Conservation (phyloP, 2,888 invertebrate species). For the Nezara viridula region DNA sequence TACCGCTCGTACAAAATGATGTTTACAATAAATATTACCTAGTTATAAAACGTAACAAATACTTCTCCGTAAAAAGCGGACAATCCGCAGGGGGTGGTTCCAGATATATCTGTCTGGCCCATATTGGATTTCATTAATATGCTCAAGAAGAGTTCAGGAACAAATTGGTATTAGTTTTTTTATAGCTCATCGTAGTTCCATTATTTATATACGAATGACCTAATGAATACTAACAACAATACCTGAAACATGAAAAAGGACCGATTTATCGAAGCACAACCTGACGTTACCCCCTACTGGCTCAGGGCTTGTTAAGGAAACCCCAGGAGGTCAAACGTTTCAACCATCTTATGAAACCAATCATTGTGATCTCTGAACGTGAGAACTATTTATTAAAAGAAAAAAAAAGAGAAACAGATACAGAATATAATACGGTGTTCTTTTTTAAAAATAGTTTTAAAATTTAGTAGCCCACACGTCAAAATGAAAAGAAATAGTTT, state of each 20-base stretch:
- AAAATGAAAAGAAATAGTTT: no score
- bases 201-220: background rate
- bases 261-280: background rate
- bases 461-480: no score
- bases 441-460: background rate
- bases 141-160: background rate
- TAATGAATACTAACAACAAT: background rate
- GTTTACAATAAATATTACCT: background rate
- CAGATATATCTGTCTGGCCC: background rate
- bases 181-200: background rate
- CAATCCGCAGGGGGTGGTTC: background rate
- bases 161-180: background rate
- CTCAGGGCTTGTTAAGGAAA: background rate
- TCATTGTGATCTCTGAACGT: background rate
- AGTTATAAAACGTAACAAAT: background rate
- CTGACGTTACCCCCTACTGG: background rate
- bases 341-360: background rate
- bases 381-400: background rate
- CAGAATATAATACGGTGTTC: no score
- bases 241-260: background rate
- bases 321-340: background rate
- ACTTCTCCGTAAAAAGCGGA: background rate
- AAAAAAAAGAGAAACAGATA: background rate
- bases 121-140: background rate
- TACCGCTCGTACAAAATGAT: background rate